Evolutionary conservation across 2,888 invertebrate species (phyloP).

Genomic region (Dolichopus griseipennis): DNA sequence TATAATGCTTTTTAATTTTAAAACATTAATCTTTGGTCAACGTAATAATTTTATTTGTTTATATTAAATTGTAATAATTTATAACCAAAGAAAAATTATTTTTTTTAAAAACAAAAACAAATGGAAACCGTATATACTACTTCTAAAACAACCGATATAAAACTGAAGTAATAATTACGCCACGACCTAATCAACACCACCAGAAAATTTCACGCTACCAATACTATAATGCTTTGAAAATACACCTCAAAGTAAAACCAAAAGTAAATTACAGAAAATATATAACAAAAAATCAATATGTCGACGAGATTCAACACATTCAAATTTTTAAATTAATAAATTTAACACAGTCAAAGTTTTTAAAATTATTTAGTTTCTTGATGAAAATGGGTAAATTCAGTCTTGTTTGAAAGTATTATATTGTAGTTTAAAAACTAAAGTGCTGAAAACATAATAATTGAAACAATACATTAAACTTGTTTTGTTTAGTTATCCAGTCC

Average conservation of each 20-base stretch:
- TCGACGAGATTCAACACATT: too few relatives aligned
- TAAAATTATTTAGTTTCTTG: too few relatives aligned
- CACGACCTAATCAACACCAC: conserved; percentile 25
- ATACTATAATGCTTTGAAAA: neutral
- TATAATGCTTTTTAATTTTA: neutral
- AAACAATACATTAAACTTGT: neutral
- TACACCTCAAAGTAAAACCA: neutral
- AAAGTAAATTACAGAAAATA: neutral
- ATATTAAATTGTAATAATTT: conserved; percentile 13
- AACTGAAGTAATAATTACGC: conserved; percentile 36
- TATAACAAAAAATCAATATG: neutral
- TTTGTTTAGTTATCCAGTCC: neutral
- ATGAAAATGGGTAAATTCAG: neutral
- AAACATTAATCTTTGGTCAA: neutral
- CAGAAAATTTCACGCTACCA: neutral
- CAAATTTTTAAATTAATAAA: too few relatives aligned
- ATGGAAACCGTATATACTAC: conserved; percentile 35
- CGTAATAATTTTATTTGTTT: conserved; percentile 14
- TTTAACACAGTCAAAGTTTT: neutral
- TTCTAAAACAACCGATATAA: conserved; percentile 43
- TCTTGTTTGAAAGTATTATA: neutral
- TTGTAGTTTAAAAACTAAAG: neutral
- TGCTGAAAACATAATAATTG: neutral
- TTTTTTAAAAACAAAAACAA: conserved; percentile 17
- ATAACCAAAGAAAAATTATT: conserved; percentile 10